Conservation (phyloP, 2,113 vertebrate species). For the Pheucticus melanocephalus region DNA sequence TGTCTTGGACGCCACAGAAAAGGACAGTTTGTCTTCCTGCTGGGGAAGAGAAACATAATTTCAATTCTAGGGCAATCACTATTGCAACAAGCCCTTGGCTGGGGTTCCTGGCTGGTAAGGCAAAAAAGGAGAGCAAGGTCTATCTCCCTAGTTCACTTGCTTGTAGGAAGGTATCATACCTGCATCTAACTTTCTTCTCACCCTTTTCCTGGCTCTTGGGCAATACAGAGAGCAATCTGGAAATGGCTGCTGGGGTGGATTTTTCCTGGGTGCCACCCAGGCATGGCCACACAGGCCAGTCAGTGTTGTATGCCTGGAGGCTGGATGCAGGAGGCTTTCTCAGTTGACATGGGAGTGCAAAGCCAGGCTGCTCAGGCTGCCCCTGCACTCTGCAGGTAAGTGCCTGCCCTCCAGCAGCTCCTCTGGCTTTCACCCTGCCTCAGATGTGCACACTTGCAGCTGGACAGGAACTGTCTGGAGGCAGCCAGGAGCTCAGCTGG, state of each 20-base stretch:
- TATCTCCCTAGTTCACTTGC: not conserved
- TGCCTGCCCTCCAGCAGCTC: not conserved
- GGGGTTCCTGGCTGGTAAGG: not conserved
- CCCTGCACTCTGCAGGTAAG: not conserved
- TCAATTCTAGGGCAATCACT: not conserved
- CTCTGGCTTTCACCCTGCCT: not conserved
- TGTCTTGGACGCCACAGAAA: not conserved
- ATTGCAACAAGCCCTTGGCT: not conserved
- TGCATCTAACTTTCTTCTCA: not conserved
- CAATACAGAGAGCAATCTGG: not conserved
- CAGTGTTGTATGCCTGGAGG: not conserved
- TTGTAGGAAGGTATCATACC: not conserved
- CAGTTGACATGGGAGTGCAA: not conserved
- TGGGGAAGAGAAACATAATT: not conserved
- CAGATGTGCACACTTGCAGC: not conserved
- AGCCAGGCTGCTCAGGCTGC: not conserved
- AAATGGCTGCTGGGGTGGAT: not conserved
- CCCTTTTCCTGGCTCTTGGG: not conserved
- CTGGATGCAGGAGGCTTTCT: not conserved
- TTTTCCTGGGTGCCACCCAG: not conserved
- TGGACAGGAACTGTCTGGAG: not conserved
- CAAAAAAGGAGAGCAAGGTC: not conserved
- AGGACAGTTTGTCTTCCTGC: not conserved
- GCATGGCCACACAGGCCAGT: not conserved
- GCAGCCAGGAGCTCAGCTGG: not conserved